Evolutionary conservation across 92 coral and sea anemone genomes (phyloP).

Genomic region (Porites divaricata): DNA sequence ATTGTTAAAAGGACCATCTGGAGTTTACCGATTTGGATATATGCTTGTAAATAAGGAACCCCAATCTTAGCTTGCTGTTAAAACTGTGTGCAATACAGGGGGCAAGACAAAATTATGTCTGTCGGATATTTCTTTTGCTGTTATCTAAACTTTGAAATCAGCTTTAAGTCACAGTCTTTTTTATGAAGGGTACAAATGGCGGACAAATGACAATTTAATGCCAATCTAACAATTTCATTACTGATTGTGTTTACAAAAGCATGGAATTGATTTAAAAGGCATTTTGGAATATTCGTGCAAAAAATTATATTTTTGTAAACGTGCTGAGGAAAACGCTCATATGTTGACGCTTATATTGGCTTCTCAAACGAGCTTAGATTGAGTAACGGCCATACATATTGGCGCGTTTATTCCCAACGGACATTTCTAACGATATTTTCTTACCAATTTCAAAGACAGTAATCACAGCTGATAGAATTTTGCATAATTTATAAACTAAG

Average conservation of each 20-base stretch:
- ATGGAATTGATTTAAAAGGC: background rate
- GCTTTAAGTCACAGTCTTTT: background rate
- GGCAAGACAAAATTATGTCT: background rate
- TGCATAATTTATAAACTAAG: background rate
- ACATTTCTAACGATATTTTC: slow-evolving; percentile 5
- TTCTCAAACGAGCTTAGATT: background rate
- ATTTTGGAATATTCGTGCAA: background rate
- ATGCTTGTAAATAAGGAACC: background rate
- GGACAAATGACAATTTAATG: background rate
- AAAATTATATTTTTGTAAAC: background rate
- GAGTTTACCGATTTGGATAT: background rate
- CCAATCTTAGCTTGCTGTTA: no score
- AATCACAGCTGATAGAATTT: no score
- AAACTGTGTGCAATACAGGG: background rate
- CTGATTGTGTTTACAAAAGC: background rate
- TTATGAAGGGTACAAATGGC: background rate
- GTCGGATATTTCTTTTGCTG: background rate
- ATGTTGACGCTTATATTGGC: background rate
- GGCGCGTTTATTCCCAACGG: slow-evolving; percentile 2
- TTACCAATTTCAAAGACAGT: background rate
- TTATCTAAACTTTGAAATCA: no score
- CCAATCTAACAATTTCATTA: background rate
- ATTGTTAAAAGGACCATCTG: background rate
- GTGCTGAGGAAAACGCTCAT: background rate
- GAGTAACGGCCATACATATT: background rate